Evolutionary conservation across 2,113 vertebrate species (phyloP).

Genomic region (Rousettus leschenaultii): DNA sequence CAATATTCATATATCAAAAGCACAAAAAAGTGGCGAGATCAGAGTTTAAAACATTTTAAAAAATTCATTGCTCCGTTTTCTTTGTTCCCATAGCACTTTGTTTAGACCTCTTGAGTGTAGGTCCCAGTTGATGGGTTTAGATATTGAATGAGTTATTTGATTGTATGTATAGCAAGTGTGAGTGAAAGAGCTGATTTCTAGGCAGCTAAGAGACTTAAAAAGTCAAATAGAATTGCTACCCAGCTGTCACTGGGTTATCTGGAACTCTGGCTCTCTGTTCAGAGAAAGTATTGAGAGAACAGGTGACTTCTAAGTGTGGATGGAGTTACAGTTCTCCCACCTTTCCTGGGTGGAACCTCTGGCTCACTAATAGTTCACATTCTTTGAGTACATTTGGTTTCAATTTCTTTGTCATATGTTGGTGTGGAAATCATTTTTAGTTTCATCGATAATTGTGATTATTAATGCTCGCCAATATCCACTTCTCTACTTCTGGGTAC

Average conservation of each 20-base stretch:
- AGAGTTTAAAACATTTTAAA: not conserved
- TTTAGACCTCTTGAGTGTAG: not conserved
- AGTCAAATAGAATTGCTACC: not conserved
- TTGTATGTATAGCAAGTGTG: not conserved
- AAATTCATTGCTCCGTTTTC: not conserved
- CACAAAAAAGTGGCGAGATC: not conserved
- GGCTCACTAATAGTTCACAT: not conserved
- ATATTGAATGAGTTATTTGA: not conserved
- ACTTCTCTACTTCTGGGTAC: not conserved
- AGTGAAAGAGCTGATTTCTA: not conserved
- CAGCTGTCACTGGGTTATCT: not conserved
- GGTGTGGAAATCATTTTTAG: constrained; percentile 23
- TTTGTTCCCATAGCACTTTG: not conserved
- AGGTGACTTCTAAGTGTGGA: not conserved
- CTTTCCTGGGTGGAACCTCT: not conserved
- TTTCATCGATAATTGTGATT: not conserved
- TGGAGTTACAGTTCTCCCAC: not conserved
- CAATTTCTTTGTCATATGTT: not conserved
- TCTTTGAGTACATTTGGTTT: not conserved
- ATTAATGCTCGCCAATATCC: not conserved
- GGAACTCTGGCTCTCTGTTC: not conserved
- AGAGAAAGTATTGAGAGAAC: not conserved
- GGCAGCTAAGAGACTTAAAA: not conserved
- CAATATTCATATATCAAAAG: constrained; percentile 8
- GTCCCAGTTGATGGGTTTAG: not conserved